phyloP scores from a whole-genome alignment of 2,888 invertebrate genomes.

The Pollenia angustigena region DNA sequence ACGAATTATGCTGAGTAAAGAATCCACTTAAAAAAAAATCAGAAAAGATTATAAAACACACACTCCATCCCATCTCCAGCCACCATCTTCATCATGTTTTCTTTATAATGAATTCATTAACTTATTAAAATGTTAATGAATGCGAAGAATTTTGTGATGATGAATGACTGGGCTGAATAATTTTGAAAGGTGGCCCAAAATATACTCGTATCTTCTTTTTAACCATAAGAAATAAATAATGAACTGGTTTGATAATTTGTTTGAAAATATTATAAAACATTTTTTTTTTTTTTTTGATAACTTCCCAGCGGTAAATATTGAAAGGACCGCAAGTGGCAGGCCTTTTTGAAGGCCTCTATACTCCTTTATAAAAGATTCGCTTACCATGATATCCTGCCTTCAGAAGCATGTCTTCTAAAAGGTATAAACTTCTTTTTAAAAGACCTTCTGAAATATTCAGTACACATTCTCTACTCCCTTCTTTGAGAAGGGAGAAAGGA shows the following conservation, averaged over 20 bases:
- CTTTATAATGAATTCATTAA: not conserved
- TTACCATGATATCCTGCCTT: too few species aligned
- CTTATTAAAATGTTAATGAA: constrained; percentile 75
- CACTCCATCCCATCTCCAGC: constrained; percentile 37
- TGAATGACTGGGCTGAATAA: constrained; percentile 59
- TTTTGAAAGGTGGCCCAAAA: constrained; percentile 54
- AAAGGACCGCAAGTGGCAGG: too few species aligned
- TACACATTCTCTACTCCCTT: too few species aligned
- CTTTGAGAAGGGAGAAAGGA: too few species aligned
- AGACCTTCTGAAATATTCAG: too few species aligned
- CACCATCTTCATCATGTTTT: not conserved
- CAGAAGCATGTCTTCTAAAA: too few species aligned
- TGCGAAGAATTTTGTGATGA: constrained; percentile 65
- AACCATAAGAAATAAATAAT: not conserved
- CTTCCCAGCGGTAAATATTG: too few species aligned
- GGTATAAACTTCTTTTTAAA: too few species aligned
- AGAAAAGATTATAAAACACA: not conserved
- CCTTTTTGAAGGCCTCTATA: too few species aligned
- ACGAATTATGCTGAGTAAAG: constrained; percentile 8
- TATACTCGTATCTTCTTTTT: not conserved
- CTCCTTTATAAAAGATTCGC: too few species aligned
- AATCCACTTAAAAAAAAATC: constrained; percentile 12
- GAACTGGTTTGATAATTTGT: constrained; percentile 47
- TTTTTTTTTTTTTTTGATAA: constrained; percentile 45
- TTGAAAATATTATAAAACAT: constrained; percentile 10